Base-by-base conservation (phyloP, 2,888 invertebrate genomes). In the Spialia ferax region DNA sequence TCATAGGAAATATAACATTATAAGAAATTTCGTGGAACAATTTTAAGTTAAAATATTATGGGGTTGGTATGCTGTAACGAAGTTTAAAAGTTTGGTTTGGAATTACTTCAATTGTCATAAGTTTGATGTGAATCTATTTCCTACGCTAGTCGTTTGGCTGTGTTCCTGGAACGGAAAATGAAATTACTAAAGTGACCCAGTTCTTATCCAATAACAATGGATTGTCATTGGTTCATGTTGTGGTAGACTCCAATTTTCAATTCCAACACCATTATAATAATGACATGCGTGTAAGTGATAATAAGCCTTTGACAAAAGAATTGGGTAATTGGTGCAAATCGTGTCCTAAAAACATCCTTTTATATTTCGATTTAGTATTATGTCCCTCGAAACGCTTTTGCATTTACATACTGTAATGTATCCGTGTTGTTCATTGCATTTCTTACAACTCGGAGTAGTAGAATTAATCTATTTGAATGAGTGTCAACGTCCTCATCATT, bases 401-500 rank as follows among this genome's bases (percentile, higher is more conserved):
- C 32, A 1, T 11, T 5, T 29, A 29, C 8, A 32, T 8, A 32
- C 32, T 32, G n/a, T n/a, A n/a, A n/a, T n/a, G n/a, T n/a, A n/a
- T n/a, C n/a, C n/a, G n/a, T n/a, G n/a, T n/a, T 1, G 8, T 32
- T 32, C 32, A 4, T 32, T 32, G 32, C 11, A 11, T n/a, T 15
- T 62, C 32, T 56, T 56, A 63, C 56, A 48, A 48, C 56, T 4
- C 32, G 8, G 4, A 48, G 42, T 32, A 63, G 70, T 72, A 66
- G 71, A 57, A 69, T 71, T 72, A 70, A 74, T 77, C 75, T 75
- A 75, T 75, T 76, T 74, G 66, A 72, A 74, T 69, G 68, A 71
- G 77, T 74, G 80, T 83, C 83, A 82, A 77, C 76, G 81, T 62
- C 75, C 77, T 71, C 74, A 69, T 71, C 71, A 76, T 78, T 77